These are phyloP conservation scores for Oegoconia quadripuncta DNA, from an alignment of 2,888 invertebrate species.

Conservation along the genomic window DNA sequence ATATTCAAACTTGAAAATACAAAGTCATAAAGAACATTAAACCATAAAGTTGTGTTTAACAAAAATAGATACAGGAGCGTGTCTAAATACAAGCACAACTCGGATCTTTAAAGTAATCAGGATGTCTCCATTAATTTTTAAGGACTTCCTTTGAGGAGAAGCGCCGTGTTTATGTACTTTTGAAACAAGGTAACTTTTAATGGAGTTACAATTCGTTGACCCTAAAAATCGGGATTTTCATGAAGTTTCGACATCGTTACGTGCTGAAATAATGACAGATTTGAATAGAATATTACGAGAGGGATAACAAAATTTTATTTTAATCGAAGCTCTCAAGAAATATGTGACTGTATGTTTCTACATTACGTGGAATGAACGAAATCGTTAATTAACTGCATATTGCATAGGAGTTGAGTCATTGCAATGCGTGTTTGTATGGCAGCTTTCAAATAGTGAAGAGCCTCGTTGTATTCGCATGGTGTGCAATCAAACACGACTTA, in stretches of 20 bases:
- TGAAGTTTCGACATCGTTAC: constrained; percentile 19
- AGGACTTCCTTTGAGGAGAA: constrained; percentile 68
- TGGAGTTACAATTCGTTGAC: constrained; percentile 72
- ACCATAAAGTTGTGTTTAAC: constrained; percentile 42
- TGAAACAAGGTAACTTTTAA: constrained; percentile 73
- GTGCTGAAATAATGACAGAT: constrained; percentile 8
- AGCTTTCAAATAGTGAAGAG: constrained; percentile 12
- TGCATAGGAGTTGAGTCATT: constrained; percentile 8
- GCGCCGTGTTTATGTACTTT: constrained; percentile 62
- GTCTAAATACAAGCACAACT: constrained; percentile 49
- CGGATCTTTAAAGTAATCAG: constrained; percentile 59
- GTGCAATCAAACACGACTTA: constrained; percentile 55
- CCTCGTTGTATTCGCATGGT: constrained; percentile 42
- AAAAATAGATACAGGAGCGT: constrained; percentile 50
- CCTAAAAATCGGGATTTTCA: constrained; percentile 44
- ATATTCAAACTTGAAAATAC: constrained; percentile 33
- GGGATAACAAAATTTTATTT: constrained; percentile 7
- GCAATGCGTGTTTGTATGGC: constrained; percentile 8
- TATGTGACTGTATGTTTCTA: not conserved
- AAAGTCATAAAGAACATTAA: constrained; percentile 39
- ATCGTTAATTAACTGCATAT: constrained; percentile 44
- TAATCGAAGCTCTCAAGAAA: constrained; percentile 10
- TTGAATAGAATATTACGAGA: constrained; percentile 15
- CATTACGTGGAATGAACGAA: constrained; percentile 34
- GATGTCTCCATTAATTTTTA: constrained; percentile 75